A percentile compares a stretch with the other conserved stretches of the same genome.
Evolutionary conservation across 2,797 vertebrate species (phyloP).

Genomic region (Gadopsis marmoratus): DNA sequence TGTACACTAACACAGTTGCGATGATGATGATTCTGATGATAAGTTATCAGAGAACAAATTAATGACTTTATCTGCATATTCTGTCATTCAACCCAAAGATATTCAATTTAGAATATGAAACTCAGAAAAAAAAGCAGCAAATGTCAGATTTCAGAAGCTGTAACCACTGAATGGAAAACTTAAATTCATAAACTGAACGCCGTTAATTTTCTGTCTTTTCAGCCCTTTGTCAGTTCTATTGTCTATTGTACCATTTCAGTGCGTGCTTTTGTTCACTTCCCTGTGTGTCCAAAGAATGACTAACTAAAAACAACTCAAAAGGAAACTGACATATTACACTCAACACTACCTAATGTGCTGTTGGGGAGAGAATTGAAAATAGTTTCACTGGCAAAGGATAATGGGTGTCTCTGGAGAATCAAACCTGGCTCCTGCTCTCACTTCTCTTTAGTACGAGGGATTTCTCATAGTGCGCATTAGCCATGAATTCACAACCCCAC

Average conservation of each 20-base stretch:
- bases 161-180: conserved; percentile 5
- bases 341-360: not conserved
- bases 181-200: not conserved
- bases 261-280: conserved; percentile 17
- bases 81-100: not conserved
- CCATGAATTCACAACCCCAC: not conserved
- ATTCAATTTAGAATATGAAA: conserved; percentile 14
- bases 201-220: not conserved
- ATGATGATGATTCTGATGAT: too few species aligned
- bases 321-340: not conserved
- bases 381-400: conserved; percentile 12
- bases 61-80: not conserved
- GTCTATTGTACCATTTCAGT: not conserved
- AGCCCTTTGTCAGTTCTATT: not conserved
- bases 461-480: not conserved
- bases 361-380: conserved; percentile 18
- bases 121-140: not conserved
- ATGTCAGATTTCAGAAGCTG: not conserved
- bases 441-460: conserved; percentile 9
- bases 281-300: not conserved
- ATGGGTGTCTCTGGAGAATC: not conserved
- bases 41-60: not conserved
- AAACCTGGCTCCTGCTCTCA: conserved; percentile 18
- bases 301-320: conserved; percentile 22
- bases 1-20: too few species aligned